phyloP scores from a whole-genome alignment of 2,113 vertebrate genomes.

The Rissa tridactyla region DNA sequence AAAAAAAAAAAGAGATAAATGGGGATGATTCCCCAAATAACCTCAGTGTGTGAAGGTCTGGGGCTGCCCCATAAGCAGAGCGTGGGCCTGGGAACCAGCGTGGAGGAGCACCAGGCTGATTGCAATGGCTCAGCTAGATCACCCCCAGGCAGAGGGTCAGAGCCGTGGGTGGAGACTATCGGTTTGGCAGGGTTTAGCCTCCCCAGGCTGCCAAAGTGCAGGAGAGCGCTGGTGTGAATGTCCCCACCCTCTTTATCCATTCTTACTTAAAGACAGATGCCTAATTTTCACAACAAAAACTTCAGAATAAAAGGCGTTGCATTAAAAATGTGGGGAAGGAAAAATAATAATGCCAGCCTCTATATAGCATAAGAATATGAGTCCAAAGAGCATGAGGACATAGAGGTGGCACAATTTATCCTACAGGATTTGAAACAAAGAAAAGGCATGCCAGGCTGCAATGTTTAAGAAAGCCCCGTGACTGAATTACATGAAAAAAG shows the following conservation, averaged over 20 bases:
- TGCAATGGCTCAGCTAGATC: background rate
- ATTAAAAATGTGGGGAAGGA: background rate
- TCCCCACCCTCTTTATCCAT: background rate
- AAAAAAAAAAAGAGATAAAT: background rate
- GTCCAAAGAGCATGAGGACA: background rate
- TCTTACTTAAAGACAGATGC: background rate
- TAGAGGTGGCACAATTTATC: background rate
- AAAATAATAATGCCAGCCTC: background rate
- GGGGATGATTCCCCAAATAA: background rate
- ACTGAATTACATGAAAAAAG: background rate
- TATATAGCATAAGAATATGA: background rate
- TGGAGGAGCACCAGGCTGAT: background rate
- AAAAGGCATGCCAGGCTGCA: background rate
- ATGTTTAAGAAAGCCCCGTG: background rate
- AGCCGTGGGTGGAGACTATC: background rate
- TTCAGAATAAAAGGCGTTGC: background rate
- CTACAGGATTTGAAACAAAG: background rate
- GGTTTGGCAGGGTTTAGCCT: background rate
- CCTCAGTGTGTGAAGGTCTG: background rate
- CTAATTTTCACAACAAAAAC: background rate
- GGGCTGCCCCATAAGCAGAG: background rate
- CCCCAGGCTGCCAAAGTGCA: background rate
- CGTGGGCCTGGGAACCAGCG: background rate
- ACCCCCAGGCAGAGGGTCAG: background rate
- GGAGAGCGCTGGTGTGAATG: background rate